Evolutionary conservation across 2,113 vertebrate species (phyloP).

Genomic region (Romanogobio albipinnatus): DNA sequence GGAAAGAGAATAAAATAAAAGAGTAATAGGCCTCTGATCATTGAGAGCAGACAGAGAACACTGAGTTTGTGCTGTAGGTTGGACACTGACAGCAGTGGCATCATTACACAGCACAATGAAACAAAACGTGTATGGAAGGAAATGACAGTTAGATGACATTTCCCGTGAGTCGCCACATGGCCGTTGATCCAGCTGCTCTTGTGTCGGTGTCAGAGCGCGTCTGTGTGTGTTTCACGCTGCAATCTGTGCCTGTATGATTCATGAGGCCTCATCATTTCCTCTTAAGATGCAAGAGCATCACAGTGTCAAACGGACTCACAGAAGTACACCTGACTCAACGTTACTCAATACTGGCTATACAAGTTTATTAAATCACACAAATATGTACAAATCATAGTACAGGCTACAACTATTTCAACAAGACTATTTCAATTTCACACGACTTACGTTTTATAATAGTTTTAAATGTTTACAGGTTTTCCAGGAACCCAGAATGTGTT

Average conservation of each 20-base stretch:
- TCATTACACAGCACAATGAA: slow-evolving; percentile 25
- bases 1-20: background rate
- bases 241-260: background rate
- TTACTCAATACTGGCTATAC: background rate
- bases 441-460: too few species aligned
- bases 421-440: too few species aligned
- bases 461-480: too few species aligned
- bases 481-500: too few species aligned
- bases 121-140: background rate
- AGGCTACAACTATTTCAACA: too few species aligned
- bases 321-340: background rate
- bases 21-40: background rate
- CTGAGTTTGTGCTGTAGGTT: background rate
- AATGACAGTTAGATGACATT: slow-evolving; percentile 32
- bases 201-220: background rate
- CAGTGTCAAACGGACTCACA: background rate
- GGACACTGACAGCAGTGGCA: background rate
- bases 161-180: slow-evolving; percentile 16
- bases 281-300: background rate
- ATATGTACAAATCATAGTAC: background rate
- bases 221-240: background rate
- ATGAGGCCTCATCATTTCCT: slow-evolving; percentile 1
- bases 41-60: background rate
- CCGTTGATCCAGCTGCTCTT: background rate
- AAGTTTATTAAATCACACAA: background rate